Evolutionary conservation across 2,888 invertebrate genomes (phyloP).

Genomic region (Campopleginae sp.): DNA sequence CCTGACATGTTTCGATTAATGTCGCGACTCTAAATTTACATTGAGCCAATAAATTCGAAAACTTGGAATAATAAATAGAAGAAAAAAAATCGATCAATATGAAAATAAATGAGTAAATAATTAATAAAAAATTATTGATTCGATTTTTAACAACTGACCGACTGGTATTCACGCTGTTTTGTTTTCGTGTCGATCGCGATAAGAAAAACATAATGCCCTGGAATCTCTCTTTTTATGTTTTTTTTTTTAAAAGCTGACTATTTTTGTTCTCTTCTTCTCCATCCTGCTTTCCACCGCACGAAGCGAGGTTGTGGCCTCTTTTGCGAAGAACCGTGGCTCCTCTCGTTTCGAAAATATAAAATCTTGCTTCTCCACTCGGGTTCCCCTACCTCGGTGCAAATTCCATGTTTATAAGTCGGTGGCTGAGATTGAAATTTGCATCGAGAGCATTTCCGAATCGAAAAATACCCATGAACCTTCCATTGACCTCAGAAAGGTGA

Average conservation of each 20-base stretch:
- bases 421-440: conserved; percentile 33
- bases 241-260: conserved; percentile 47
- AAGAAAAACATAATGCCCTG: neutral
- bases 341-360: conserved; percentile 54
- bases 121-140: neutral
- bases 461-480: conserved; percentile 1
- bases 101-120: neutral
- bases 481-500: no score
- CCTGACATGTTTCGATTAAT: neutral
- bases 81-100: neutral
- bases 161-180: conserved; percentile 34
- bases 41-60: neutral
- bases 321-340: conserved; percentile 33
- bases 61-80: no score
- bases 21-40: neutral
- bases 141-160: neutral
- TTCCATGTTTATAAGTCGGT: conserved; percentile 33
- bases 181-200: neutral
- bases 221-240: neutral
- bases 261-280: conserved; percentile 46
- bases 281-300: neutral
- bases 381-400: neutral
- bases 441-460: conserved; percentile 48
- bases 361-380: neutral
- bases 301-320: conserved; percentile 51